phyloP scores from a whole-genome alignment of 1,140 invertebrate genomes.

The Ostrea edulis region DNA sequence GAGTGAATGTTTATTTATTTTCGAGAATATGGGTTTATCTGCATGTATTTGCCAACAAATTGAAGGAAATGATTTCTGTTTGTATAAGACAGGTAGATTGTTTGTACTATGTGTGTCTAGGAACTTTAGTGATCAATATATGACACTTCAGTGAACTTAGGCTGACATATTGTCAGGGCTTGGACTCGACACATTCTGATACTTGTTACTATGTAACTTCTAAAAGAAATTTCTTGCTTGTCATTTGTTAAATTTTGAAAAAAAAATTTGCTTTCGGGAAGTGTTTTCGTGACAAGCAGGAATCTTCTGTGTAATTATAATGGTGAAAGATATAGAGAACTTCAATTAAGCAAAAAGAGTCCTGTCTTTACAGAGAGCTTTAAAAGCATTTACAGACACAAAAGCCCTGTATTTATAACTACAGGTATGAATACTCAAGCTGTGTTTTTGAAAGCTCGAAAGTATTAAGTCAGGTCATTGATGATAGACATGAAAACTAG shows the following conservation, averaged over 20 bases:
- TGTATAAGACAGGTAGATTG: neutral
- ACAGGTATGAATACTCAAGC: neutral
- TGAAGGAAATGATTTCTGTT: slow-evolving; percentile 30
- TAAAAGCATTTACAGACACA: slow-evolving; percentile 5
- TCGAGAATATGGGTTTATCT: neutral
- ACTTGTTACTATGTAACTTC: neutral
- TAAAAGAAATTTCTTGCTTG: neutral
- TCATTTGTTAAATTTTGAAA: neutral
- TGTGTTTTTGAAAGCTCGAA: no score
- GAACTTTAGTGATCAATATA: slow-evolving; percentile 23
- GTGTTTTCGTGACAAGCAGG: slow-evolving; percentile 20
- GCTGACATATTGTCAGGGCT: slow-evolving; percentile 1
- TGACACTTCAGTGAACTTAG: slow-evolving; percentile 8
- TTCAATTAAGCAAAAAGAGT: neutral
- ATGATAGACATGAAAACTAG: no score
- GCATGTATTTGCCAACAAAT: slow-evolving; percentile 22
- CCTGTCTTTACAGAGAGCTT: neutral
- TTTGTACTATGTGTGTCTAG: slow-evolving; percentile 7
- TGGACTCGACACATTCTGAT: neutral
- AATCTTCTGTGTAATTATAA: neutral
- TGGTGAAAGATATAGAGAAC: neutral
- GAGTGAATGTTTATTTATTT: slow-evolving; percentile 19
- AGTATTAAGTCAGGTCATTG: no score
- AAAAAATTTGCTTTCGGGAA: neutral
- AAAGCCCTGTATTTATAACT: neutral